phyloP scores from a whole-genome alignment of 2,113 vertebrate genomes.

The Misgurnus mizolepis region DNA sequence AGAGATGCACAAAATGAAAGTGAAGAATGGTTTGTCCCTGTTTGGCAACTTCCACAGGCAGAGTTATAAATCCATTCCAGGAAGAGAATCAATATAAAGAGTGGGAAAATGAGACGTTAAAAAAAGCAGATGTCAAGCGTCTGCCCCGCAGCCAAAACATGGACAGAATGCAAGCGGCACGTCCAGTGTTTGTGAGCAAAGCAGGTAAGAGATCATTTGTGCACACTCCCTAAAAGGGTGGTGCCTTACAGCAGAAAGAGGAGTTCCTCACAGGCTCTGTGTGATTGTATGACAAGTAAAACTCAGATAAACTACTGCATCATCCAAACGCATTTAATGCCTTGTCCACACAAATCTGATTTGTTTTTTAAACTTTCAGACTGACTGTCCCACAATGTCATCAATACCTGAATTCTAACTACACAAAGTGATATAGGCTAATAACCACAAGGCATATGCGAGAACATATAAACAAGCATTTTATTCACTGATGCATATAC shows the following conservation, averaged over 20 bases:
- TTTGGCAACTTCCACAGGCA: not conserved
- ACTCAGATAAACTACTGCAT: no score
- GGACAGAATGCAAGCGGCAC: constrained; percentile 15
- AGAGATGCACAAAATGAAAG: not conserved
- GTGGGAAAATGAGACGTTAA: not conserved
- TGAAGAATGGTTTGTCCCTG: not conserved
- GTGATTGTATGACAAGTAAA: not conserved
- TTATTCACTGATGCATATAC: no score
- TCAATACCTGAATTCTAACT: no score
- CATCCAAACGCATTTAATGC: no score
- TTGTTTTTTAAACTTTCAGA: no score
- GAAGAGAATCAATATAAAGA: not conserved
- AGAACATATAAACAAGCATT: no score
- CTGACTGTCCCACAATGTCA: no score
- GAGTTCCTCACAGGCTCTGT: no score
- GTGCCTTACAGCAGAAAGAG: constrained; percentile 50
- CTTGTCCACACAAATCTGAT: no score
- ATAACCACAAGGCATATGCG: no score
- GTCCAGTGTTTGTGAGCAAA: constrained; percentile 7
- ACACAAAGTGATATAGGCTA: no score
- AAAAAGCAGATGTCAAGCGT: not conserved
- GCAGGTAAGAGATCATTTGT: constrained; percentile 59
- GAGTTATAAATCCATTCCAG: constrained; percentile 12
- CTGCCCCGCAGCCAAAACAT: constrained; percentile 13
- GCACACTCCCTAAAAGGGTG: constrained; percentile 69